Evolutionary conservation across 2,797 vertebrate genomes (phyloP), one percentile per base, ranked within the genome.

Genomic region (Hippoglossus hippoglossus): DNA sequence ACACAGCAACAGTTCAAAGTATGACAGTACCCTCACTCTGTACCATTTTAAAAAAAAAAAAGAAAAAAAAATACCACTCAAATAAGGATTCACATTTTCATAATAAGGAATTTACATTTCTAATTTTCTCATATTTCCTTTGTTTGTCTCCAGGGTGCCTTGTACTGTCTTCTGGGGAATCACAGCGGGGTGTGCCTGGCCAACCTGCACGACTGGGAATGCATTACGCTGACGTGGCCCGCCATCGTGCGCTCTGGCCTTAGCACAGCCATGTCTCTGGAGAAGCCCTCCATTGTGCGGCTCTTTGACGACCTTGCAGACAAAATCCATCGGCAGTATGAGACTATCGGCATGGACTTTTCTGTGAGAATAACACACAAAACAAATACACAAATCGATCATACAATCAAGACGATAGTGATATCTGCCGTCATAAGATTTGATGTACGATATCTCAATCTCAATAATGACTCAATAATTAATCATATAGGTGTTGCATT

Each of bases 1-100:
- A 97, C 94, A 51, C 97, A 98, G 73, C 96, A 99, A 81, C 98
- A 99, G 72, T 98, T 98, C 87, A 99, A 99, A 96, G 98, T 99
- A 97, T 13, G 84, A 55, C 49, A 19, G 18, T 21, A 9, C 21
- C 58, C 24, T 56, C 39, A 2, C 26, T 55, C n/a, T 46, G 0
- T 22, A 52, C 28, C 16, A 75, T 11, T 64, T 6, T 1, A 12
- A 2, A 62, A 77, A 36, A n/a, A n/a, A n/a, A n/a, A n/a, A n/a
- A n/a, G 2, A 62, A 77, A 36, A n/a, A n/a, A n/a, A n/a, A n/a
- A n/a, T n/a, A n/a, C n/a, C 18, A 22, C 26, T 9, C 15, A 59
- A 54, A 6, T 9, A 36, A 2, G 5, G 22, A 13, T 56, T 58
- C 22, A 6, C 21, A 21, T 31, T 67, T 60, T 47, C 5, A 54